phyloP scores from a whole-genome alignment of 2,113 vertebrate genomes.

The Tenrec ecaudatus region DNA sequence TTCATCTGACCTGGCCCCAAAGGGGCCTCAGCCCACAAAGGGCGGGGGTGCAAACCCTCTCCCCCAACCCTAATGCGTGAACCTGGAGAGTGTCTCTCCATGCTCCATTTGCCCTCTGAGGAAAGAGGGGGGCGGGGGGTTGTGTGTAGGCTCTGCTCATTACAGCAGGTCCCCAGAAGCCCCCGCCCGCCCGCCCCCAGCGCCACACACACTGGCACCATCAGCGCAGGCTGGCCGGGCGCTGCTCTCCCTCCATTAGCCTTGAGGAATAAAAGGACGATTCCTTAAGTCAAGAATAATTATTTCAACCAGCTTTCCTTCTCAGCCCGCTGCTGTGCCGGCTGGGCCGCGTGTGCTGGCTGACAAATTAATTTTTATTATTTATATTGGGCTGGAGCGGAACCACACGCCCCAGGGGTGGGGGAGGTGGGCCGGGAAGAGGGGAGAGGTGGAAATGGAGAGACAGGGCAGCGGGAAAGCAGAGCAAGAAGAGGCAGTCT shows the following conservation, averaged over 20 bases:
- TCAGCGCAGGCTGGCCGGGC: conserved; percentile 81
- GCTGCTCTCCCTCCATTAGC: conserved; percentile 87
- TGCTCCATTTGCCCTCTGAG: conserved; percentile 83
- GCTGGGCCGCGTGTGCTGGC: conserved; percentile 69
- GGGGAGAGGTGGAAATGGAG: neutral
- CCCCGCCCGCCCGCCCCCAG: neutral
- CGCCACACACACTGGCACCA: conserved; percentile 76
- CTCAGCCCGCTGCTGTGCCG: conserved; percentile 73
- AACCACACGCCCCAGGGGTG: conserved; percentile 32
- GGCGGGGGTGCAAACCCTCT: neutral
- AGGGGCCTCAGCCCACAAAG: neutral
- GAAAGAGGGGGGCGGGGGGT: conserved; percentile 76
- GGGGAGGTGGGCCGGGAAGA: neutral
- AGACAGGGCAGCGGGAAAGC: neutral
- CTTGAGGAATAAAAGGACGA: conserved; percentile 87
- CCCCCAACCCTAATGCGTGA: conserved; percentile 73
- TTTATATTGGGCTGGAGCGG: conserved; percentile 84
- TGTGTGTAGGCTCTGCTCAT: conserved; percentile 59
- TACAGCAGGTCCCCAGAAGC: conserved; percentile 78
- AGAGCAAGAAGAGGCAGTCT: neutral
- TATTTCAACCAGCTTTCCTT: conserved; percentile 87
- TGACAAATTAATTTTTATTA: conserved; percentile 89
- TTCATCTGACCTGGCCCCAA: neutral
- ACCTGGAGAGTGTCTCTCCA: conserved; percentile 76
- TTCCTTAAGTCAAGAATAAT: conserved; percentile 87